A percentile compares a stretch with the other conserved stretches of the same genome.
Evolutionary conservation across 2,797 vertebrate genomes (phyloP).

Genomic region (Liasis olivaceus): DNA sequence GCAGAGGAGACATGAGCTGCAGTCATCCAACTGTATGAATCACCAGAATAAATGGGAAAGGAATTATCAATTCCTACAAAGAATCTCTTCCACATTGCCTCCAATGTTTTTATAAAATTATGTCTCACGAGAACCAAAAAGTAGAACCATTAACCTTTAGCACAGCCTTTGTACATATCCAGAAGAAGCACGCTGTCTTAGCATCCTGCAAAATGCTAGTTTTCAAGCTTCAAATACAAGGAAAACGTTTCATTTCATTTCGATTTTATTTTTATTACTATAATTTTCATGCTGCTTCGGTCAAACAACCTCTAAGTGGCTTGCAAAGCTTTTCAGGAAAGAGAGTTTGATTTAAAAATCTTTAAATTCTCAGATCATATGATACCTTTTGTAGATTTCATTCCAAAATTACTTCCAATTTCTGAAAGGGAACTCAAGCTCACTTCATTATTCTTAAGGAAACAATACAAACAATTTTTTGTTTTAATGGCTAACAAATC

Average conservation of each 20-base stretch:
- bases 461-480: background rate
- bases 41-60: conserved; percentile 16
- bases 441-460: background rate
- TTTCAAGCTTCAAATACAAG: conserved; percentile 21
- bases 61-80: background rate
- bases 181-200: background rate
- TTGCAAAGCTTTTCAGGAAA: background rate
- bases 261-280: background rate
- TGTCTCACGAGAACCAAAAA: background rate
- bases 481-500: background rate
- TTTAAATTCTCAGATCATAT: background rate
- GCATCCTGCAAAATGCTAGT: background rate
- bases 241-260: background rate
- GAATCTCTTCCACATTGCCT: background rate
- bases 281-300: background rate
- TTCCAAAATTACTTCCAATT: background rate
- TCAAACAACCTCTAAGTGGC: background rate
- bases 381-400: background rate
- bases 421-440: background rate
- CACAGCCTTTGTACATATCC: background rate
- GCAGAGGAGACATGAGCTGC: background rate
- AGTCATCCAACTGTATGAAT: background rate
- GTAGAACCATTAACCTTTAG: conserved; percentile 11
- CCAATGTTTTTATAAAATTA: background rate
- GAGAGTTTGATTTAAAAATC: background rate